Evolutionary conservation across 2,888 invertebrate genomes (phyloP).

Genomic region (Aradus depressus): DNA sequence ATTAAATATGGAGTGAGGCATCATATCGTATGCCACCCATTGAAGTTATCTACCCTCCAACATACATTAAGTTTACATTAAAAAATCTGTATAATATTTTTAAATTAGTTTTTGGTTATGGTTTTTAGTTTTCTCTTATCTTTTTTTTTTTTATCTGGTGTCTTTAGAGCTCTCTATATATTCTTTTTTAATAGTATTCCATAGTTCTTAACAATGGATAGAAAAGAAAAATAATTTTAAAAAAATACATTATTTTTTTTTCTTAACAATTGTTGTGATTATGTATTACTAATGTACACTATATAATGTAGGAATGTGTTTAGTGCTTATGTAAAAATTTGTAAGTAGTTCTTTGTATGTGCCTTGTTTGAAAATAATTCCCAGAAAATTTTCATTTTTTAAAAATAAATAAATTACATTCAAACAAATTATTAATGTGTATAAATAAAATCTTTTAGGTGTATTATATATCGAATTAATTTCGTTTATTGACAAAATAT

Average conservation of each 20-base stretch:
- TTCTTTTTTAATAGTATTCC: conserved; percentile 12
- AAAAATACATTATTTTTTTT: background rate
- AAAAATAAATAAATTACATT: conserved; percentile 4
- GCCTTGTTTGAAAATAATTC: conserved; percentile 33
- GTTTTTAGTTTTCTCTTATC: background rate
- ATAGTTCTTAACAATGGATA: conserved; percentile 2
- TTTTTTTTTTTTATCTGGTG: conserved; percentile 10
- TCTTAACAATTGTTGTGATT: conserved; percentile 21
- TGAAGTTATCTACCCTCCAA: too few species aligned
- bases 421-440: conserved; percentile 17
- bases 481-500: conserved; percentile 11
- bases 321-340: conserved; percentile 29
- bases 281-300: conserved; percentile 21
- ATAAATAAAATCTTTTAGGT: conserved; percentile 18
- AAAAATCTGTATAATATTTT: too few species aligned
- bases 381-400: conserved; percentile 8
- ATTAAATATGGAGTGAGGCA: too few species aligned
- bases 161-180: conserved; percentile 16
- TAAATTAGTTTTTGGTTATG: too few species aligned
- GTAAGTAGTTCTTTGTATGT: conserved; percentile 31
- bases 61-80: too few species aligned
- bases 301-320: conserved; percentile 28
- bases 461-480: conserved; percentile 10
- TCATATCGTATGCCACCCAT: too few species aligned
- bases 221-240: conserved; percentile 2